Conservation (phyloP, 2,113 vertebrate species). For the Manacus vitellinus region DNA sequence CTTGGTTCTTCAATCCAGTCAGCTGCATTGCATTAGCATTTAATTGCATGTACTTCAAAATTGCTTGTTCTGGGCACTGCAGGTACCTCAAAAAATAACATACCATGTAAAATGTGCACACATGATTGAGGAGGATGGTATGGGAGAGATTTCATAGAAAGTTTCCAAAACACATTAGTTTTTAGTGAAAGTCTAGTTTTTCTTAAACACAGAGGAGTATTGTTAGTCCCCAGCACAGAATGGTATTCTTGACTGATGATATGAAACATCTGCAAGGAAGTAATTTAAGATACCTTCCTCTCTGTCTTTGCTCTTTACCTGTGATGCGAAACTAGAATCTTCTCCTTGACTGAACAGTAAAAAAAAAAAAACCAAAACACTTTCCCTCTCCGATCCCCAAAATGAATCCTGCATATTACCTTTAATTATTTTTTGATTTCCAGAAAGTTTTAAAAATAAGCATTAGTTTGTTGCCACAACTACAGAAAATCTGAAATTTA, state of each 20-base stretch:
- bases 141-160: background rate
- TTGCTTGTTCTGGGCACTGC: accelerated
- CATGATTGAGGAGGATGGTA: background rate
- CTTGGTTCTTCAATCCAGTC: background rate
- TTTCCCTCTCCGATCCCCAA: background rate
- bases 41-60: background rate
- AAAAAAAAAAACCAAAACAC: background rate
- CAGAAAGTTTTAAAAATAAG: background rate
- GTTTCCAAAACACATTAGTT: background rate
- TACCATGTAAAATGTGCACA: background rate
- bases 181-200: background rate
- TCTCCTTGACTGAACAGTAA: background rate
- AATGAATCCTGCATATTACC: background rate
- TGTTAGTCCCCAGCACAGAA: background rate
- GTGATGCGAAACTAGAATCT: background rate
- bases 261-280: background rate
- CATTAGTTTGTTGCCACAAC: background rate
- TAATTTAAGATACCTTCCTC: background rate
- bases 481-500: background rate
- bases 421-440: background rate
- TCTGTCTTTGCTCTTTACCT: background rate
- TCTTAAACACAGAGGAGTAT: background rate
- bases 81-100: background rate
- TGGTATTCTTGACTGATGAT: background rate
- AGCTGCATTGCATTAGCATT: background rate